Base-by-base conservation (phyloP, 2,113 vertebrate species). In the Pterocles burchelli region DNA sequence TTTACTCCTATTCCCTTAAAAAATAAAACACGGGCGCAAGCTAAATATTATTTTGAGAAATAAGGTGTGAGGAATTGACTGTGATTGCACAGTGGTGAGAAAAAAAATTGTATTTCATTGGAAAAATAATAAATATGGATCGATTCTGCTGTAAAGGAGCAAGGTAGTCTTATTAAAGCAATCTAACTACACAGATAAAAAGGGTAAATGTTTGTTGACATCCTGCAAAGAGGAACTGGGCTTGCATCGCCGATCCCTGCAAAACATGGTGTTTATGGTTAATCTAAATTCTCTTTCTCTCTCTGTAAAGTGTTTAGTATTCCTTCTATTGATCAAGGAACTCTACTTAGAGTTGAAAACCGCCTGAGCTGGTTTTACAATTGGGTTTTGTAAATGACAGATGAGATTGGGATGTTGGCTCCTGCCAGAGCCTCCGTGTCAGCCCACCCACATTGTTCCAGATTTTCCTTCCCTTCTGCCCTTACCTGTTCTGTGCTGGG, bases 391-490 rank as follows among this genome's bases (percentile, higher is more conserved):
- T 24, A 71, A 59, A 9, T 52, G n/a, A 18, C 51, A 34, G 70
- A 5, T 49, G 68, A 43, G 65, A 66, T 76, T 3, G 46, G 34
- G 62, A 14, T 61, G 12, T 46, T 80, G 82, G 66, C 34, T 82
- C 11, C 54, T 3, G 2, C 20, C 45, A 13, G 24, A 61, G 33
- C n/a, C 26, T 10, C 48, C 12, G 9, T 13, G 45, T n/a, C 70
- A 74, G 58, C 31, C n/a, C 29, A 33, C 10, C 3, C 3, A 1
- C 54, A 9, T 43, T 1, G 0, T 20, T 45, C 7, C 5, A 5
- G 51, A 3, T 21, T 38, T 38, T 46, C 33, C 34, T 55, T 62
- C 24, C 1, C 28, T 54, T 14, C 41, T 58, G 25, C 21, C n/a
- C 29, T 33, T 34, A 2, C 4, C 19, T n/a, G 4, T 8, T 46